Conservation (phyloP, 2,113 vertebrate species). For the Mellivora capensis region DNA sequence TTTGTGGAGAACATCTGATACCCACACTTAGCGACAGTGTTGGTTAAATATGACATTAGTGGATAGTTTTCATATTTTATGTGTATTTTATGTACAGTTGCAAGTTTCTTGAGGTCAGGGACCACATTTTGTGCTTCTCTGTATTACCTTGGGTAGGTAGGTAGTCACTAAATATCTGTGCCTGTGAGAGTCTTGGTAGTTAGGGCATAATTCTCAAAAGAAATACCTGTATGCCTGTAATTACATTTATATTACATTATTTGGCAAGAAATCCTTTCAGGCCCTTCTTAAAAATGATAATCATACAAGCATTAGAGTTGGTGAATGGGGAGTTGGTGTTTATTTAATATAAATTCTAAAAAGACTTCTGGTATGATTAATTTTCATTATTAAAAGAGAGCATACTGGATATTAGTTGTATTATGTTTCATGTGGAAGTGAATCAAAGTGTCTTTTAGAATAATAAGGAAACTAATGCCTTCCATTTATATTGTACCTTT, state of each 20-base stretch:
- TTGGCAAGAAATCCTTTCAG: slow-evolving; percentile 53
- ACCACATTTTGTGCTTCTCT: background rate
- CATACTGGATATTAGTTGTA: slow-evolving; percentile 46
- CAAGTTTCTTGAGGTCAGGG: background rate
- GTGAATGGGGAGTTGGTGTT: slow-evolving; percentile 50
- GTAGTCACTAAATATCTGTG: background rate
- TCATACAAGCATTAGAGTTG: slow-evolving; percentile 32
- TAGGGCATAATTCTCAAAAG: background rate
- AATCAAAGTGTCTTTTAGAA: slow-evolving; percentile 54
- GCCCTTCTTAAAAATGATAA: slow-evolving; percentile 38
- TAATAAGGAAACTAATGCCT: slow-evolving; percentile 45
- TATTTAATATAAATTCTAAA: slow-evolving; percentile 45
- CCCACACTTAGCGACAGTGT: background rate
- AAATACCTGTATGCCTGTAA: slow-evolving; percentile 12
- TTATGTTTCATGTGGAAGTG: slow-evolving; percentile 46
- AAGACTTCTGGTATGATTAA: slow-evolving; percentile 62
- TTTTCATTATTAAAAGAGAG: slow-evolving; percentile 61
- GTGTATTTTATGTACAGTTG: background rate
- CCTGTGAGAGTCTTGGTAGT: background rate
- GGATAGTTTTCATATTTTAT: background rate
- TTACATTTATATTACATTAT: slow-evolving; percentile 62
- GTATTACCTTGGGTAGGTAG: background rate
- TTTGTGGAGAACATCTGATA: background rate
- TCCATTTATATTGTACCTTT: slow-evolving; percentile 41
- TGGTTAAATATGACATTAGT: background rate